phyloP scores from a whole-genome alignment of 2,797 vertebrate species.

The Anguilla pacifica region DNA sequence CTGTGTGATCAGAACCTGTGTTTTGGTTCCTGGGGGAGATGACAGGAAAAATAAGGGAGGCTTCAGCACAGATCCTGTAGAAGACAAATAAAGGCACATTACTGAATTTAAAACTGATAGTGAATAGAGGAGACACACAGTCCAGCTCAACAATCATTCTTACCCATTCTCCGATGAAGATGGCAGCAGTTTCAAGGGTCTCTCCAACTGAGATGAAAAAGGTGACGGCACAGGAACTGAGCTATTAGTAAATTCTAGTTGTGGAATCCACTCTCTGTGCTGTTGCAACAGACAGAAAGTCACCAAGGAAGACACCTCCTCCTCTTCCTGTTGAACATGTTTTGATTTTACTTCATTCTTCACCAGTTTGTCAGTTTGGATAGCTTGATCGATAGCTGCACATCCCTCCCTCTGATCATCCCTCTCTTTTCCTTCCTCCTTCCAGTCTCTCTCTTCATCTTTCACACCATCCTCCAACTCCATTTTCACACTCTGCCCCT shows the following conservation, averaged over 20 bases:
- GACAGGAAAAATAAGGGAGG: background rate
- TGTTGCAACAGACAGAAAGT: background rate
- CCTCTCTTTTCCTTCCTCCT: background rate
- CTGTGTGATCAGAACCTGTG: background rate
- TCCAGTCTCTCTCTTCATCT: background rate
- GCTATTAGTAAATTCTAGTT: background rate
- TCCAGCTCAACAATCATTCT: background rate
- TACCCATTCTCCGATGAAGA: background rate
- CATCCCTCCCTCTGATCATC: background rate
- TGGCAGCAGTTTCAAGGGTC: background rate
- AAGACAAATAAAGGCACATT: background rate
- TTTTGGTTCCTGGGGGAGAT: background rate
- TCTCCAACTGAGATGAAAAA: background rate
- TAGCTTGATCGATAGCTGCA: background rate
- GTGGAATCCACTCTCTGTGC: background rate
- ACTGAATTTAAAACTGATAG: background rate
- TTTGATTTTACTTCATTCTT: conserved; percentile 5
- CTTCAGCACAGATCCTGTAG: background rate
- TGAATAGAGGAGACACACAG: background rate
- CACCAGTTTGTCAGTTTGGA: conserved; percentile 32
- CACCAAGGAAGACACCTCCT: background rate
- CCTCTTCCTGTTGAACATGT: background rate
- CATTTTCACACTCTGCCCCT: background rate
- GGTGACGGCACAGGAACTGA: background rate
- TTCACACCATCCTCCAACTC: background rate